A percentile compares a stretch with the other conserved stretches of the same genome.
phyloP scores from a whole-genome alignment of 2,113 vertebrate species.

The Marmota flaviventris region DNA sequence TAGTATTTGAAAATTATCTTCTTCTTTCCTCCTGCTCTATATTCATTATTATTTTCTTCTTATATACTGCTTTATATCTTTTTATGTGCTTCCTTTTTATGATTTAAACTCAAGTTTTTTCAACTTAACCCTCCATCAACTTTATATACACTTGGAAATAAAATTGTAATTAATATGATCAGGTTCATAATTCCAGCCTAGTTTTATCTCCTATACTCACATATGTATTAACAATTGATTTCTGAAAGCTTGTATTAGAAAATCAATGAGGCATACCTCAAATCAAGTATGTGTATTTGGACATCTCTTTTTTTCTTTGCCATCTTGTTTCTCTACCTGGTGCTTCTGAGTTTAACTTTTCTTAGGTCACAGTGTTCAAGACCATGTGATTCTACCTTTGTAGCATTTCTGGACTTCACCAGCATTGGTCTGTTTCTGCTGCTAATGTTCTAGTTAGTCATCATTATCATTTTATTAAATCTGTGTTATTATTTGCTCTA shows the following conservation, averaged over 20 bases:
- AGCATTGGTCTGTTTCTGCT: background rate
- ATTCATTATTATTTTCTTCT: background rate
- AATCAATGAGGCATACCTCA: background rate
- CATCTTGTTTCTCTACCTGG: background rate
- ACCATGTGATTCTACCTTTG: background rate
- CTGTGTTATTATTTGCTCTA: background rate
- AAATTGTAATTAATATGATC: background rate
- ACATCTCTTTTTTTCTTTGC: background rate
- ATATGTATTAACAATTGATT: background rate
- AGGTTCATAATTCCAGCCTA: background rate
- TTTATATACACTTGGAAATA: background rate
- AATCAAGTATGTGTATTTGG: background rate
- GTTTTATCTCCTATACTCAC: background rate
- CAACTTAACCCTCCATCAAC: background rate
- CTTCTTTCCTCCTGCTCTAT: background rate
- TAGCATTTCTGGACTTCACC: background rate
- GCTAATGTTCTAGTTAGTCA: background rate
- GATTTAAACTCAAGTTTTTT: background rate
- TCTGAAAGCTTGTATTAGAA: background rate
- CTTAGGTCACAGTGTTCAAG: background rate
- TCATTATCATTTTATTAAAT: background rate
- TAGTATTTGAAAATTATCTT: background rate
- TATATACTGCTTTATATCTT: background rate
- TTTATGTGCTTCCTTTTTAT: background rate
- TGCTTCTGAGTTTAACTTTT: background rate